Percentiles rank a stretch among this genome's conserved stretches.
phyloP scores from a whole-genome alignment of 92 coral and sea anemone genomes.

The Siderastrea radians region DNA sequence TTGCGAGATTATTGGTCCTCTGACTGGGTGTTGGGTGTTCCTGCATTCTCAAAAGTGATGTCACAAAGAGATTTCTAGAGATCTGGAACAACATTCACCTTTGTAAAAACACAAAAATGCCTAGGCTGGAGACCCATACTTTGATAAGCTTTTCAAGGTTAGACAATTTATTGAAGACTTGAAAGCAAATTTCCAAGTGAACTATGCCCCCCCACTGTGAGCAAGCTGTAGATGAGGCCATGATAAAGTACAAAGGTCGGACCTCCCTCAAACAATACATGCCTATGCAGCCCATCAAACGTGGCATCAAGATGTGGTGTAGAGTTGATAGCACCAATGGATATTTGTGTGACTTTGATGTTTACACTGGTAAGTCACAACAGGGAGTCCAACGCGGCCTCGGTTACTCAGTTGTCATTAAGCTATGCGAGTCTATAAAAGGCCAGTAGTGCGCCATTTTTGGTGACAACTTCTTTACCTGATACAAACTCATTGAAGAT shows the following conservation, averaged over 20 bases:
- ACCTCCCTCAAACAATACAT: conserved; percentile 19
- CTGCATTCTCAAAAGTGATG: conserved; percentile 37
- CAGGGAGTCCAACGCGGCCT: too few species aligned
- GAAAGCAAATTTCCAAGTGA: conserved; percentile 20
- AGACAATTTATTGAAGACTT: conserved; percentile 39
- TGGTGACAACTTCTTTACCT: conserved; percentile 40
- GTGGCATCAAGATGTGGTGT: conserved; percentile 52
- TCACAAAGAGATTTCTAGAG: conserved; percentile 27
- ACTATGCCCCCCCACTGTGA: conserved; percentile 27
- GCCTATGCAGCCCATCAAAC: conserved; percentile 36
- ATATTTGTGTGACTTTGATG: background rate
- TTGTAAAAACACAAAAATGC: conserved; percentile 60
- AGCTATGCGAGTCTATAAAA: too few species aligned
- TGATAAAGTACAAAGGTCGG: conserved; percentile 37
- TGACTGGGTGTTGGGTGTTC: conserved; percentile 43
- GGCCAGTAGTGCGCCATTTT: too few species aligned
- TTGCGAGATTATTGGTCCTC: conserved; percentile 16
- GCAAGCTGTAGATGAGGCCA: conserved; percentile 42
- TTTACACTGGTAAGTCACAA: too few species aligned
- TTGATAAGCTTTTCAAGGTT: conserved; percentile 57
- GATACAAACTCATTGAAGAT: too few species aligned
- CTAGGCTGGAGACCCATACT: conserved; percentile 32
- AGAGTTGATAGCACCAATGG: conserved; percentile 28
- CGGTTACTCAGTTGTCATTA: too few species aligned
- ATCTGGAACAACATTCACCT: conserved; percentile 4